These are phyloP conservation scores for Lasius fuliginosus DNA, from an alignment of 2,888 invertebrate genomes.

Conservation along the genomic window DNA sequence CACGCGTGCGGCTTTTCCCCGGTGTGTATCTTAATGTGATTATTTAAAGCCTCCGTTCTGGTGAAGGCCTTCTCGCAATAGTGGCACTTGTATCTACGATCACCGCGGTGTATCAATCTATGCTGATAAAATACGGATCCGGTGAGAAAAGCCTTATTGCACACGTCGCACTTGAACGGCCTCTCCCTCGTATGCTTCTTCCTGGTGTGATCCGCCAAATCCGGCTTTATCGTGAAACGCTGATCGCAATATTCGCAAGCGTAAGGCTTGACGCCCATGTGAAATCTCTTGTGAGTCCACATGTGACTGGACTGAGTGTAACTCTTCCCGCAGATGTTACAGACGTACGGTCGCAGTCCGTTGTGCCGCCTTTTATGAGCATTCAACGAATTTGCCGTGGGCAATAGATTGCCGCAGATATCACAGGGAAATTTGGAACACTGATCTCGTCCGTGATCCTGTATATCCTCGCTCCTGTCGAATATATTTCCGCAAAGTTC, in stretches of 20 bases:
- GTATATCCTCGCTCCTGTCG: slow-evolving; percentile 67
- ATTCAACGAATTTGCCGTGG: slow-evolving; percentile 79
- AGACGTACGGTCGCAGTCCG: slow-evolving; percentile 80
- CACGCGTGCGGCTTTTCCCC: slow-evolving; percentile 83
- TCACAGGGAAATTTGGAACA: slow-evolving; percentile 81
- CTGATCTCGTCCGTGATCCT: slow-evolving; percentile 75
- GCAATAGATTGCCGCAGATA: slow-evolving; percentile 78
- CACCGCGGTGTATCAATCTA: slow-evolving; percentile 89
- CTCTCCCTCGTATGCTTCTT: slow-evolving; percentile 90
- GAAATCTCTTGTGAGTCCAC: slow-evolving; percentile 90
- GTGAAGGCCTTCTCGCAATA: slow-evolving; percentile 90
- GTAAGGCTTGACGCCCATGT: slow-evolving; percentile 90
- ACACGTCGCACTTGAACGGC: slow-evolving; percentile 89
- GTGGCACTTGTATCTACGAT: slow-evolving; percentile 89
- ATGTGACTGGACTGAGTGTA: slow-evolving; percentile 89
- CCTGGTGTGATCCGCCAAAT: slow-evolving; percentile 89
- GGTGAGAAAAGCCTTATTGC: slow-evolving; percentile 89
- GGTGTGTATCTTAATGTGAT: slow-evolving; percentile 89
- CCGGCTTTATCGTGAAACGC: slow-evolving; percentile 89
- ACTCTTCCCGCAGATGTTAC: slow-evolving; percentile 83
- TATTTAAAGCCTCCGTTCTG: slow-evolving; percentile 89
- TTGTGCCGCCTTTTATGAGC: slow-evolving; percentile 82
- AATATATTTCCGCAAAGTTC: slow-evolving; percentile 88
- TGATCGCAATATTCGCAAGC: slow-evolving; percentile 89
- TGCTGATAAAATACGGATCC: slow-evolving; percentile 90